Conservation (phyloP, 2,888 invertebrate species). For the Trisateles emortualis region DNA sequence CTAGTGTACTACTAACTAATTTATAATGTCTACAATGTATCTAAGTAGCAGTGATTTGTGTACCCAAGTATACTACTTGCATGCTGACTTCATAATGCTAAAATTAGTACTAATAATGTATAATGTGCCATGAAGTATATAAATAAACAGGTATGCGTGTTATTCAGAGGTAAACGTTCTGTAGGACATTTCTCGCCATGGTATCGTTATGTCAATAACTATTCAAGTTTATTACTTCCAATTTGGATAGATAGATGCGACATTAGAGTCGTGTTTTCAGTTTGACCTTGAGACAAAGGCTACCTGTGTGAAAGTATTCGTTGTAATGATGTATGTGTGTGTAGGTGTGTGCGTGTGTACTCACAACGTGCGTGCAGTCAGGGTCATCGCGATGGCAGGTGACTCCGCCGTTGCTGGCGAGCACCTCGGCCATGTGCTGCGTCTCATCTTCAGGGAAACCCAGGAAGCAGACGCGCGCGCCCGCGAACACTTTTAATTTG, state of each 20-base stretch:
- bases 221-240: slow-evolving; percentile 5
- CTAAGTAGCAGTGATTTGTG: slow-evolving; percentile 69
- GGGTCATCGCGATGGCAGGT: slow-evolving; percentile 92
- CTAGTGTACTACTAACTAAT: slow-evolving; percentile 58
- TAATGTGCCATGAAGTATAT: slow-evolving; percentile 66
- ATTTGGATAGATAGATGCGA: slow-evolving; percentile 4
- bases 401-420: slow-evolving; percentile 94
- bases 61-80: slow-evolving; percentile 73
- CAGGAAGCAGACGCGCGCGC: slow-evolving; percentile 94
- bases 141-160: slow-evolving; percentile 67
- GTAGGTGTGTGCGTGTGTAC: slow-evolving; percentile 60
- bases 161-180: slow-evolving; percentile 66
- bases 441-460: slow-evolving; percentile 97
- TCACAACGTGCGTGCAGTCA: slow-evolving; percentile 96
- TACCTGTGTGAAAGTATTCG: slow-evolving; percentile 3
- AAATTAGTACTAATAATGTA: slow-evolving; percentile 70
- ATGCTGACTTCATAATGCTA: slow-evolving; percentile 77
- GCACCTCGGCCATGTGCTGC: slow-evolving; percentile 96
- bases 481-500: slow-evolving; percentile 95
- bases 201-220: slow-evolving; percentile 16
- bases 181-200: slow-evolving; percentile 41
- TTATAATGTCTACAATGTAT: slow-evolving; percentile 64
- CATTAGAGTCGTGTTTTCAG: slow-evolving; percentile 14
- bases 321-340: neutral
- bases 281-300: slow-evolving; percentile 11